A percentile compares a stretch with the other conserved stretches of the same genome.
phyloP scores from a whole-genome alignment of 1,140 invertebrate genomes.

The Drosophila busckii region DNA sequence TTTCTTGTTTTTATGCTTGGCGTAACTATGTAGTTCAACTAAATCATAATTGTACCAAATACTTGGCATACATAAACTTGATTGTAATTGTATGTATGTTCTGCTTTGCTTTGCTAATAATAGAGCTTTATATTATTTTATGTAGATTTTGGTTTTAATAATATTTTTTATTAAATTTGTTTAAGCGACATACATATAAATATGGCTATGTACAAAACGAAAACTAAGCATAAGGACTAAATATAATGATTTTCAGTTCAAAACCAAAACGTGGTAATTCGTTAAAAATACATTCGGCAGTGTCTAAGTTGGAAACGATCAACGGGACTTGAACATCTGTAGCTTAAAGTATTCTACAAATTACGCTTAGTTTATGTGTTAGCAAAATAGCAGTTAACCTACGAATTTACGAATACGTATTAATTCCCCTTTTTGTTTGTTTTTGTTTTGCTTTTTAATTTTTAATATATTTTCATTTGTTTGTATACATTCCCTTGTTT shows the following conservation, averaged over 20 bases:
- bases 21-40: constrained; percentile 37
- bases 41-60: constrained; percentile 39
- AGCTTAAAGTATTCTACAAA: constrained; percentile 9
- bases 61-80: constrained; percentile 15
- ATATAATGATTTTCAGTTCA: too few relatives aligned
- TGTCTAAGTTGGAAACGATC: constrained; percentile 10
- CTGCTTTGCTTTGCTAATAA: constrained; percentile 39
- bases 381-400: constrained; percentile 61
- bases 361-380: constrained; percentile 28
- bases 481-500: constrained; percentile 53
- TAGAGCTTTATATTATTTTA: constrained; percentile 11
- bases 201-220: constrained; percentile 51
- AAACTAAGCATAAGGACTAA: constrained; percentile 18
- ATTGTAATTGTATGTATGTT: constrained; percentile 19
- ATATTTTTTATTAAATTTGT: constrained; percentile 46
- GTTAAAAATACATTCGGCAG: constrained; percentile 6
- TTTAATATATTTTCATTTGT: constrained; percentile 15
- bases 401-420: constrained; percentile 32
- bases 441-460: constrained; percentile 18
- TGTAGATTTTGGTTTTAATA: neutral
- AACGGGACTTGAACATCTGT: neutral
- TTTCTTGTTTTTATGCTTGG: constrained; percentile 20
- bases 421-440: constrained; percentile 23
- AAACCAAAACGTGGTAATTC: constrained; percentile 11
- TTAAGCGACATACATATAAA: constrained; percentile 55